Conservation (phyloP, 2,797 vertebrate species). For the Meriones psammophilus region DNA sequence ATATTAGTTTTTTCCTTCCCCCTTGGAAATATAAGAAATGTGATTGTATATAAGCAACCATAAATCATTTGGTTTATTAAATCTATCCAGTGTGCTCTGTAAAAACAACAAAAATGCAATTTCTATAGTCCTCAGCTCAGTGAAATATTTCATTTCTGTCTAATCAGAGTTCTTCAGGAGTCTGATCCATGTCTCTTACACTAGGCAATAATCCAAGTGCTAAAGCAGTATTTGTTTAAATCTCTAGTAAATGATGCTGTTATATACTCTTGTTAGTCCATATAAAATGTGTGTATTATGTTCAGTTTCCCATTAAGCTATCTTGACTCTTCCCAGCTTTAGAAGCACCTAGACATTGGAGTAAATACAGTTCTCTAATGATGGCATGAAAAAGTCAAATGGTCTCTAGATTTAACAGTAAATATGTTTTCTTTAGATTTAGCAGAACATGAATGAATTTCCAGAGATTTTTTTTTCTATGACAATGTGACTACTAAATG, state of each 20-base stretch:
- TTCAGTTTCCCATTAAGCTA: slow-evolving; percentile 43
- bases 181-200: background rate
- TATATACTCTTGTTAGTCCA: background rate
- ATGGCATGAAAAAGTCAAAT: background rate
- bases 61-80: slow-evolving; percentile 46
- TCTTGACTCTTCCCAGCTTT: slow-evolving; percentile 24
- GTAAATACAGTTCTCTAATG: slow-evolving; percentile 34
- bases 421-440: slow-evolving; percentile 64
- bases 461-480: background rate
- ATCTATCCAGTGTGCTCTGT: background rate
- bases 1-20: background rate
- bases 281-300: background rate
- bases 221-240: slow-evolving; percentile 48
- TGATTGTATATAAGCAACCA: slow-evolving; percentile 31
- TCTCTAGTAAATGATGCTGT: slow-evolving; percentile 19
- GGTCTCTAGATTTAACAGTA: slow-evolving; percentile 41
- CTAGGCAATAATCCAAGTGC: background rate
- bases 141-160: slow-evolving; percentile 48
- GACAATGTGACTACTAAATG: background rate
- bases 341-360: background rate
- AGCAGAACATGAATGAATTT: slow-evolving; percentile 4
- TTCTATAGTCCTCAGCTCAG: slow-evolving; percentile 42
- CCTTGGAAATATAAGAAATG: background rate
- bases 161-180: background rate
- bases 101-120: slow-evolving; percentile 49